Evolutionary conservation across 1,140 invertebrate species (phyloP), one percentile per base, ranked within the genome.

Genomic region (Heliconius himera): DNA sequence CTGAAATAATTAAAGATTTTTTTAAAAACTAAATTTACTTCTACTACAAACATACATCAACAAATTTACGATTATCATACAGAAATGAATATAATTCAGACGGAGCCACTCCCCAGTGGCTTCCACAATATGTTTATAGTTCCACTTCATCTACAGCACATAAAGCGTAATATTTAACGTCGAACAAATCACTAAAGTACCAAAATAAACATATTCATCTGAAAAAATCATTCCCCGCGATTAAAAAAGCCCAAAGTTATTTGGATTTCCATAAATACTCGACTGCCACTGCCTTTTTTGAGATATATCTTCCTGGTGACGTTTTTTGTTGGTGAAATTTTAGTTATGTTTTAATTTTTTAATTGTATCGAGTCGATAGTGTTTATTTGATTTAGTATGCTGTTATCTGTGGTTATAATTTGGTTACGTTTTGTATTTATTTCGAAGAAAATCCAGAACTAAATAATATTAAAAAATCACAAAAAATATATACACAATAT

Each of bases 191-290:
- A 90, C 86, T 82, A 79, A 73, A 77, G 79, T 80, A 89, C 89
- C 80, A 88, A 91, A 91, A 92, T 93, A 93, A 92, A 93, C 87
- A 88, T 81, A 90, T 87, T 85, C 79, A 82, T 74, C 54, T 85
- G 76, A 90, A 91, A 90, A 91, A 87, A 84, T 86, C 88, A 91
- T 90, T 89, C 89, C 80, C 84, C 83, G 82, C 90, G 91, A 92
- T 93, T 91, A 91, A 91, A 93, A 93, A 92, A 91, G 82, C 82
- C 82, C 70, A 76, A 72, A 84, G 88, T 91, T 91, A 90, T 92
- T 93, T 93, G 85, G 83, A 88, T 92, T 93, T 92, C 92, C 91
- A 92, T 93, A 92, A 93, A 92, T 93, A 93, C 88, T 88, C 87
- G 77, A 79, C 85, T 66, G 60, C 56, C 56, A 66, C 56, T 72